Evolutionary conservation across 2,888 invertebrate genomes (phyloP), one percentile per base, ranked within the genome.

Genomic region (Erynnis tages): DNA sequence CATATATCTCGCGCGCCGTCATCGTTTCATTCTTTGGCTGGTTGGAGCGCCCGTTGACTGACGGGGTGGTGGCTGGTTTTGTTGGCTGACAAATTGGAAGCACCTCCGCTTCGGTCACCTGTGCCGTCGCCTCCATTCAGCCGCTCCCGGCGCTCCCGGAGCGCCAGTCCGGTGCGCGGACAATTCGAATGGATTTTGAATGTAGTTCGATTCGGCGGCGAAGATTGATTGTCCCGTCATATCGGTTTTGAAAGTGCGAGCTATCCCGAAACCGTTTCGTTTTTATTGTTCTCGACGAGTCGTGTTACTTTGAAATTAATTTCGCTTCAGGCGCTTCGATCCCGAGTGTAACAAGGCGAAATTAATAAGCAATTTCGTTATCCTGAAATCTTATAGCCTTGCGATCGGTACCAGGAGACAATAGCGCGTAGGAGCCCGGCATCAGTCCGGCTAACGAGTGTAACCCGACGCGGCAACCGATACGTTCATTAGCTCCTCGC

Each of bases 21-120:
- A 86, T 79, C 88, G 82, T 66, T 55, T 78, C 87, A 85, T 88
- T 87, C 87, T 76, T 80, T 77, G 75, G 78, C 75, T 79, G 80
- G 78, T 77, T 75, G 76, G 70, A 76, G 70, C 71, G 73, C 72
- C 69, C 71, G 79, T 73, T 78, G 82, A 82, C 82, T 81, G 84
- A 80, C 81, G 76, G 82, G 83, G 82, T 81, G 84, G 80, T 76
- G 76, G 76, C 69, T 63, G 62, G 62, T 59, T 64, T 63, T 67
- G 61, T 59, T 48, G 30, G 40, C 74, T 81, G 87, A 88, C 88
- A 86, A 89, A 89, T 89, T 88, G 86, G 32, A 79, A 79, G 77
- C 72, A 71, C 67, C 75, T 75, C 73, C 74, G 69, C 58, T 57
- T 29, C 50, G 47, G 38, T 40, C 49, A 49, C 49, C 49, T 49